Evolutionary conservation across 1,140 invertebrate species (phyloP), one percentile per base, ranked within the genome.

Genomic region (Stratiolaelaps scimitus): DNA sequence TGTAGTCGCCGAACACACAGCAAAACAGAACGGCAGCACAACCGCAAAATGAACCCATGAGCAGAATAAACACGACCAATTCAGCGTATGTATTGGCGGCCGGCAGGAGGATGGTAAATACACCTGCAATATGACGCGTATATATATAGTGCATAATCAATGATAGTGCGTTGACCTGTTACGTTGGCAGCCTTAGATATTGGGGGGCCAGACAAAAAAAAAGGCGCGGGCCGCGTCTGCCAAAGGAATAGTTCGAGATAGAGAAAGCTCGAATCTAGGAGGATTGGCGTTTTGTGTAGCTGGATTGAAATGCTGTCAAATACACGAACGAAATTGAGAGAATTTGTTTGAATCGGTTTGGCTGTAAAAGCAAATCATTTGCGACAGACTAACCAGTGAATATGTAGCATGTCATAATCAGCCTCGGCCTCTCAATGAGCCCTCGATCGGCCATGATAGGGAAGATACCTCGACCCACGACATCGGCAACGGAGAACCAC

Each of bases 341-440:
- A n/a, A n/a, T n/a, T n/a, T n/a, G n/a, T n/a, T n/a, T n/a, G n/a
- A n/a, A n/a, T n/a, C n/a, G n/a, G n/a, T n/a, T n/a, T n/a, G n/a
- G n/a, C n/a, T n/a, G n/a, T n/a, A n/a, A n/a, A n/a, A n/a, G n/a
- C n/a, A n/a, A n/a, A n/a, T n/a, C 5, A 40, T 10, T 10, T 40
- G 34, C 34, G 4, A 6, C 19, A 48, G 47, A 48, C 47, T 28
- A 29, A 60, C 53, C 53, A 15, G 53, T 60, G 23, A 60, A 26
- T 17, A 60, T 29, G 26, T 60, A 60, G 53, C 53, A 60, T 15
- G 34, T n/a, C 53, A 60, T 60, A 34, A 60, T 60, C 13, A 60
- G 23, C 53, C 2, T 60, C 1, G 53, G 1, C 26, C 53, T 17
- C 15, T 23, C 26, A 10, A 60, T 60, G 15, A 29, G 34, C 1